Evolutionary conservation across 2,888 invertebrate genomes (phyloP).

Genomic region (Nemapogon koenigi): DNA sequence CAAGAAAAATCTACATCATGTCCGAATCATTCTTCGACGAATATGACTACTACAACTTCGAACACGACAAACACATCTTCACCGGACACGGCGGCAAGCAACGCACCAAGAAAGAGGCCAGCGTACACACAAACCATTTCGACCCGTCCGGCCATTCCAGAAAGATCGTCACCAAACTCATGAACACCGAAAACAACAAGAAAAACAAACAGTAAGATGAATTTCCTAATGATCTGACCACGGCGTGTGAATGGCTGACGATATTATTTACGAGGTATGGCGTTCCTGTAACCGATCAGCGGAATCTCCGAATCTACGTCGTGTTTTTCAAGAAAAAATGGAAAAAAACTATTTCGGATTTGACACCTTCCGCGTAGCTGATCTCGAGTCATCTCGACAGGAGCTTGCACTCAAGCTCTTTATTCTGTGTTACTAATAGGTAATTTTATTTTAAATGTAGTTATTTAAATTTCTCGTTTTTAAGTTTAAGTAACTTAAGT

Average conservation of each 20-base stretch:
- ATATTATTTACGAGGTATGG: slow-evolving; percentile 49
- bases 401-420: slow-evolving; percentile 5
- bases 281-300: slow-evolving; percentile 52
- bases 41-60: slow-evolving; percentile 94
- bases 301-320: slow-evolving; percentile 41
- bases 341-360: slow-evolving; percentile 33
- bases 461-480: no score
- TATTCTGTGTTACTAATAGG: slow-evolving; percentile 17
- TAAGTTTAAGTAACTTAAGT: no score
- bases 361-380: slow-evolving; percentile 46
- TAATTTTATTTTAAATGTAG: slow-evolving; percentile 8
- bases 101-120: slow-evolving; percentile 87
- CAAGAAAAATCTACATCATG: slow-evolving; percentile 62
- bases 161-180: slow-evolving; percentile 85
- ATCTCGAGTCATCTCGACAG: slow-evolving; percentile 48
- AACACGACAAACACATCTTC: slow-evolving; percentile 88
- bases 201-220: slow-evolving; percentile 35
- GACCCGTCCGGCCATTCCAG: slow-evolving; percentile 94
- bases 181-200: slow-evolving; percentile 84
- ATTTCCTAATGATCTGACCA: slow-evolving; percentile 27
- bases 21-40: slow-evolving; percentile 87
- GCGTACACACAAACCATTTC: slow-evolving; percentile 87
- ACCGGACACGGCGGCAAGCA: slow-evolving; percentile 91
- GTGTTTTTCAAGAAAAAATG: not conserved
- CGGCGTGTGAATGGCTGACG: slow-evolving; percentile 48